Percentiles rank a stretch among this genome's conserved stretches.
Evolutionary conservation across 1,140 invertebrate species (phyloP).

Genomic region (Charaxes varanes): DNA sequence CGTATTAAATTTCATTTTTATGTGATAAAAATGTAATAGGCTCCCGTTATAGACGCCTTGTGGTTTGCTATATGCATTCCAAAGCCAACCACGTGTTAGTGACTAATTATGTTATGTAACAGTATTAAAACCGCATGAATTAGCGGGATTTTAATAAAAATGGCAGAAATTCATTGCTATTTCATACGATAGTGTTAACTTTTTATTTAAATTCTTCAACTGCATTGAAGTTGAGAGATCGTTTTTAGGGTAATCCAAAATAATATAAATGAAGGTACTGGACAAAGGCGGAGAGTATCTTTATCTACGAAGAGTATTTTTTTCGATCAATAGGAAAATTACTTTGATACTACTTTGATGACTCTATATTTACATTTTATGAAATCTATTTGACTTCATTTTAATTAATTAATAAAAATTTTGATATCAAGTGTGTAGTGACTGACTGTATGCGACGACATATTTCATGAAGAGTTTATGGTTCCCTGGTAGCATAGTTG

Average conservation of each 20-base stretch:
- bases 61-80: conserved; percentile 36
- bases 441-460: conserved; percentile 15
- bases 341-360: too few species aligned
- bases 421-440: conserved; percentile 10
- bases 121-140: conserved; percentile 35
- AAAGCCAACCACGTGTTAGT: conserved; percentile 24
- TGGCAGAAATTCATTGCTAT: not conserved
- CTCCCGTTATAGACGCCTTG: conserved; percentile 44
- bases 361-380: too few species aligned
- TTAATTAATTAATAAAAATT: not conserved
- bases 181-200: not conserved
- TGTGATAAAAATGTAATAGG: conserved; percentile 8
- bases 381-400: not conserved
- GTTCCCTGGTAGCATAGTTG: conserved; percentile 33
- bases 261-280: too few species aligned
- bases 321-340: too few species aligned
- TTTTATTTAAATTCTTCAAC: too few species aligned
- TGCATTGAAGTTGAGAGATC: too few species aligned
- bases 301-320: too few species aligned
- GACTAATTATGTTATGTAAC: conserved; percentile 37
- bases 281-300: too few species aligned
- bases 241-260: too few species aligned
- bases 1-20: not conserved
- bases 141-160: conserved; percentile 17
- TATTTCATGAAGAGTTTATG: conserved; percentile 25